Evolutionary conservation across 2,888 invertebrate species (phyloP).

Genomic region (Orchesella flavescens): DNA sequence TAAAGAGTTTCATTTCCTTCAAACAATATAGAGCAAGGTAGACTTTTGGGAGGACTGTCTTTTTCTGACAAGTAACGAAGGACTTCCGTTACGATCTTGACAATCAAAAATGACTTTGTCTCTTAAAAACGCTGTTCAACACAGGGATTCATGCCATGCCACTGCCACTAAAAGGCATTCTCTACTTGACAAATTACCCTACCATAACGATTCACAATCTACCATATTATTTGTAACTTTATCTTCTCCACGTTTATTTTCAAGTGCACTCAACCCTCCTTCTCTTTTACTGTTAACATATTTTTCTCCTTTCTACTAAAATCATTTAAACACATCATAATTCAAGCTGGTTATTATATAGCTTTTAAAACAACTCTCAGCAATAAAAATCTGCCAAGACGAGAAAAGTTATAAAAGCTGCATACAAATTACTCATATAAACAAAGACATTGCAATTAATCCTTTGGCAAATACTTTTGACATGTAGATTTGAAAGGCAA

Average conservation of each 20-base stretch:
- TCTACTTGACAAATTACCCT: constrained; percentile 24
- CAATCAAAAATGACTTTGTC: not conserved
- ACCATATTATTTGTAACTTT: not conserved
- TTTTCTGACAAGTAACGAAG: constrained; percentile 11
- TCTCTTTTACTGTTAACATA: constrained; percentile 1
- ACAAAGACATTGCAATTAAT: constrained; percentile 57
- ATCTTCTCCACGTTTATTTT: not conserved
- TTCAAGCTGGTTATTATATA: not conserved
- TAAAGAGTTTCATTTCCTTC: too few species aligned
- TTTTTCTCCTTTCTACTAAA: not conserved
- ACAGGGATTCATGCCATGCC: too few species aligned
- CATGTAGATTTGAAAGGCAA: constrained; percentile 50
- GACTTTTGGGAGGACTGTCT: too few species aligned
- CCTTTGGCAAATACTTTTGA: constrained; percentile 56
- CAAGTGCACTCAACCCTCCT: not conserved
- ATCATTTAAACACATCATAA: constrained; percentile 43
- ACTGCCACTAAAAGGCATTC: too few species aligned
- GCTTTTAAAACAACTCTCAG: constrained; percentile 1
- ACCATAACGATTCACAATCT: not conserved
- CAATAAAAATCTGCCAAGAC: constrained; percentile 18
- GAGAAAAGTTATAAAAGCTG: constrained; percentile 30
- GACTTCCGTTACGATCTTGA: constrained; percentile 19
- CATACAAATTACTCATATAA: constrained; percentile 40
- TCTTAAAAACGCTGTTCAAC: too few species aligned
- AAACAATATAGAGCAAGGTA: too few species aligned